Evolutionary conservation across 1,140 invertebrate species (phyloP), one percentile per base, ranked within the genome.

Genomic region (Argopecten irradians): DNA sequence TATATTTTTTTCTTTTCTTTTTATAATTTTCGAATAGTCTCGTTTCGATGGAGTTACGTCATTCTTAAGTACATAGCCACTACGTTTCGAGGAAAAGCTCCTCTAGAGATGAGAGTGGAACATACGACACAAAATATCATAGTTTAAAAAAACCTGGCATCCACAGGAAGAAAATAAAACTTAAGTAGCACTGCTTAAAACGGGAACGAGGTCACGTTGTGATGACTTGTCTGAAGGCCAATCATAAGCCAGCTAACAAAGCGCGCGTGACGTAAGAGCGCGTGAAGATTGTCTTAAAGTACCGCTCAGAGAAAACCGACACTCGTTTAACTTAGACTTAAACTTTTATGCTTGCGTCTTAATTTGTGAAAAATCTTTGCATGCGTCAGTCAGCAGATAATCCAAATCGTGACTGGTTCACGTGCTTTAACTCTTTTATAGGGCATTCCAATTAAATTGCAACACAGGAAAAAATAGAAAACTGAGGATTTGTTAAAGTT

Each of bases 401-500:
- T 28, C n/a, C 55, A n/a, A n/a, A 28, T 8, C 55, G 22, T 28
- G n/a, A 28, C 22, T 28, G 2, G 1, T 16, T 28, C 5, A 28
- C 55, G 55, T 71, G 55, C 55, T 16, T 16, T 71, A 16, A 28
- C 55, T 71, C 55, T 5, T 28, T 71, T 28, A 71, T 28, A n/a
- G n/a, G 22, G n/a, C n/a, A 28, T 28, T 71, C 22, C 55, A 28
- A 71, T 28, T 71, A 22, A 71, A 71, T 71, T 28, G 55, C n/a
- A 71, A 28, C n/a, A 71, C 55, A 71, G n/a, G n/a, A n/a, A n/a
- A 71, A 71, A 71, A 71, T 71, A 71, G n/a, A n/a, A 71, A 71
- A 71, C 55, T 22, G 55, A 71, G 55, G 16, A 71, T n/a, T 5
- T 3, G 22, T 1, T 71, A 71, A 5, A 28, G 55, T 71, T 28